Conservation (phyloP, 1,140 invertebrate species). For the Meloidogyne exigua region DNA sequence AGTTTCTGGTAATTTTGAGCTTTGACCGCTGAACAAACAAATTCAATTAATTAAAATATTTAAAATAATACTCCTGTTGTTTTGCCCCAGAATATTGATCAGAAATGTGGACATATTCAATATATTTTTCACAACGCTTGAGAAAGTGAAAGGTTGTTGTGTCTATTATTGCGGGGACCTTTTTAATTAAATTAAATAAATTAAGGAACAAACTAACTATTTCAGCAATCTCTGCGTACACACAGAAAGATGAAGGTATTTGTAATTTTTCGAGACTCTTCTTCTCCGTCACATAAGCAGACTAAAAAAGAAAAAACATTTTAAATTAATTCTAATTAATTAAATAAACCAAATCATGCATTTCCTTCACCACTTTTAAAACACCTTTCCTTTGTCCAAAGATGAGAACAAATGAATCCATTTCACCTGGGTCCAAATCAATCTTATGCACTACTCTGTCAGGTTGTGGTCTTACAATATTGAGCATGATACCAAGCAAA, state of each 20-base stretch:
- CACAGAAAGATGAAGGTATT: slow-evolving; percentile 75
- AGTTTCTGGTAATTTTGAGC: slow-evolving; percentile 69
- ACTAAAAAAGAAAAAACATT: slow-evolving; percentile 68
- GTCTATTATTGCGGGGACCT: slow-evolving; percentile 37
- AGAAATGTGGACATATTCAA: slow-evolving; percentile 95
- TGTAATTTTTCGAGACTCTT: slow-evolving; percentile 81
- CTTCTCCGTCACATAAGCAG: slow-evolving; percentile 84
- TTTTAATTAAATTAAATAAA: neutral
- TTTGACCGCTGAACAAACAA: slow-evolving; percentile 33
- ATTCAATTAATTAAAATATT: slow-evolving; percentile 18
- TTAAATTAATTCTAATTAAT: slow-evolving; percentile 28
- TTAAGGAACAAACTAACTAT: neutral
- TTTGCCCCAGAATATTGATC: slow-evolving; percentile 84
- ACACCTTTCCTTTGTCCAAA: slow-evolving; percentile 85
- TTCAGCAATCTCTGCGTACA: slow-evolving; percentile 62
- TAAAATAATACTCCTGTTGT: slow-evolving; percentile 78
- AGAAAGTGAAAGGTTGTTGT: slow-evolving; percentile 71
- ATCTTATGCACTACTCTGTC: slow-evolving; percentile 81
- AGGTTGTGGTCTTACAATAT: slow-evolving; percentile 77
- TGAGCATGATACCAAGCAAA: slow-evolving; percentile 80
- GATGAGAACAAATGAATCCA: slow-evolving; percentile 89
- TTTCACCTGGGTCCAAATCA: slow-evolving; percentile 82
- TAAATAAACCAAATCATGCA: slow-evolving; percentile 80
- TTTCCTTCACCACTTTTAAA: slow-evolving; percentile 81
- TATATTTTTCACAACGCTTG: slow-evolving; percentile 78